Evolutionary conservation across 2,797 vertebrate genomes (phyloP).

Genomic region (Kryptolebias ocellatus): DNA sequence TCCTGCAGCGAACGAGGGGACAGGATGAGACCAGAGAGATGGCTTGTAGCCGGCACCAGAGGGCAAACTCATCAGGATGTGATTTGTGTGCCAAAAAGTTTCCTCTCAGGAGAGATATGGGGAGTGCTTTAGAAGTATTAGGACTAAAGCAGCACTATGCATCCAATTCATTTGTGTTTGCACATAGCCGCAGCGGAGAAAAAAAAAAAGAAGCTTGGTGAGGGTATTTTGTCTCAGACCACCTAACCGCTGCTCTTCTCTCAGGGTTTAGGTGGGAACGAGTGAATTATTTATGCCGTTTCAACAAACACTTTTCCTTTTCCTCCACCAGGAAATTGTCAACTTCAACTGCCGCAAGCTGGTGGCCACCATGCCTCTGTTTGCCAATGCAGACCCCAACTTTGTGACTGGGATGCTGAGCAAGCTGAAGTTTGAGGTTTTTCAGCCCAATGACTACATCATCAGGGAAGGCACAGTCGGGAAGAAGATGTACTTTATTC

Average conservation of each 20-base stretch:
- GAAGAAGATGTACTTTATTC: constrained; percentile 99
- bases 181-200: constrained; percentile 28
- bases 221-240: constrained; percentile 22
- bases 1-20: constrained; percentile 70
- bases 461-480: constrained; percentile 97
- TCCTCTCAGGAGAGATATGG: constrained; percentile 62
- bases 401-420: constrained; percentile 98
- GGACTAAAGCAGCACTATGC: constrained; percentile 61
- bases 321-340: constrained; percentile 90
- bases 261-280: constrained; percentile 2
- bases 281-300: constrained; percentile 23
- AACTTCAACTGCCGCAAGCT: constrained; percentile 98
- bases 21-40: constrained; percentile 67
- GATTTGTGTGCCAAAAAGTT: constrained; percentile 65
- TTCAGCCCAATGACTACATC: constrained; percentile 97
- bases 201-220: constrained; percentile 30
- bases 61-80: constrained; percentile 75
- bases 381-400: constrained; percentile 97
- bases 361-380: constrained; percentile 97
- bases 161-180: constrained; percentile 54
- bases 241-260: constrained; percentile 7
- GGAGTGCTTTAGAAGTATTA: constrained; percentile 67
- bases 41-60: constrained; percentile 60
- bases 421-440: constrained; percentile 96
- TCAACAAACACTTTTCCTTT: constrained; percentile 20